Evolutionary conservation across 2,888 invertebrate species (phyloP), one percentile per base, ranked within the genome.

Genomic region (Cataglyphis altisquamis): DNA sequence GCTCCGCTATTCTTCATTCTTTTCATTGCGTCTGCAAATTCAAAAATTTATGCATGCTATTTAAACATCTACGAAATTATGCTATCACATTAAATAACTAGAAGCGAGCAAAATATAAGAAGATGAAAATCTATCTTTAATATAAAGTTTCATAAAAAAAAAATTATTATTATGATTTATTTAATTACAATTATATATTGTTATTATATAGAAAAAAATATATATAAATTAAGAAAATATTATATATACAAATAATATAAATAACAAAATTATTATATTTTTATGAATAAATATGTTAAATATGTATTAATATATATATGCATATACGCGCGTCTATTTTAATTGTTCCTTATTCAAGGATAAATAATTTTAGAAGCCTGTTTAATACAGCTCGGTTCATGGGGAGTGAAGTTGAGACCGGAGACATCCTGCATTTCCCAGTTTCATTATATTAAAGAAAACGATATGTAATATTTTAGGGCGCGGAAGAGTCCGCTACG

Each of bases 391-490:
- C 18, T 15, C 18, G 9, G 32, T 32, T 63, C 15, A 18, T 12
- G 12, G 39, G 39, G 36, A 64, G 32, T 12, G 2, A 10, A 21
- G 12, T 29, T 64, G 12, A 52, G 52, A 36, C 45, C 45, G 45
- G 62, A 72, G 25, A 73, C 32, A 75, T 36, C 48, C 66, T 64
- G 64, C 25, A 29, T 39, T 52, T 12, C 36, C 39, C 4, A 67
- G 25, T 39, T 77, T 77, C 29, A 57, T 67, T 41, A 68, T 8
- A 63, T 25, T 64, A 55, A 72, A 85, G 68, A 52, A 64, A 74
- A 85, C 77, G 84, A 78, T 64, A 66, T 10, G 29, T 66, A 36
- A 82, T 83, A 73, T 83, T 66, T 80, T 81, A 25, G 68, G n/a
- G n/a, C 64, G 74, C 84, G 75, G 74, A 82, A 29, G 72, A 64